A percentile compares a stretch with the other conserved stretches of the same genome.
Evolutionary conservation across 2,888 invertebrate species (phyloP).

Genomic region (Tholera decimalis): DNA sequence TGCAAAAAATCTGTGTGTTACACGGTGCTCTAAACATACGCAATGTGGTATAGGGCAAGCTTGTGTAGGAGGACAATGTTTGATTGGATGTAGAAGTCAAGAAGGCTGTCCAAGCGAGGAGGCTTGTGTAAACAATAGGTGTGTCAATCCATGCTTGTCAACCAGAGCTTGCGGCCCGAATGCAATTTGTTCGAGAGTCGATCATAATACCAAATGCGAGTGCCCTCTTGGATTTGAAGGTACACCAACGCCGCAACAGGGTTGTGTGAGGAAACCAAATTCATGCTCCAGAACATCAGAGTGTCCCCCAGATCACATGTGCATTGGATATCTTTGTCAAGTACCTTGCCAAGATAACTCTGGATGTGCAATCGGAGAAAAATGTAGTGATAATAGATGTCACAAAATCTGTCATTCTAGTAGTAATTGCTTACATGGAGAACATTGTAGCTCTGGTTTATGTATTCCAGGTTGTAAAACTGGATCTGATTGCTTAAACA

Average conservation of each 20-base stretch:
- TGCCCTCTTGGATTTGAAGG: constrained; percentile 97
- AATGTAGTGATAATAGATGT: constrained; percentile 95
- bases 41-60: constrained; percentile 96
- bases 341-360: constrained; percentile 94
- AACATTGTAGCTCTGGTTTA: constrained; percentile 95
- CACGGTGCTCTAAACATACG: constrained; percentile 95
- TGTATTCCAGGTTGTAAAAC: constrained; percentile 96
- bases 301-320: constrained; percentile 95
- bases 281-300: constrained; percentile 93
- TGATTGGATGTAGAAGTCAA: constrained; percentile 96
- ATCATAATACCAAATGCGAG: constrained; percentile 95
- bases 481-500: constrained; percentile 95
- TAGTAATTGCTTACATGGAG: constrained; percentile 97
- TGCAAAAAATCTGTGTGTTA: constrained; percentile 94
- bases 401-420: constrained; percentile 97
- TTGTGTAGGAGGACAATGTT: constrained; percentile 95
- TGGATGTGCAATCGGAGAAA: constrained; percentile 96
- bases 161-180: constrained; percentile 96
- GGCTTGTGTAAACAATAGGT: constrained; percentile 96
- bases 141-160: constrained; percentile 95
- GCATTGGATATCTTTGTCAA: constrained; percentile 95
- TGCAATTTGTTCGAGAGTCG: constrained; percentile 94
- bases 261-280: constrained; percentile 96
- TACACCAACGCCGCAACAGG: constrained; percentile 96
- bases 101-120: constrained; percentile 95